Conservation (phyloP, 2,888 invertebrate genomes). For the Meliscaeva auricollis region DNA sequence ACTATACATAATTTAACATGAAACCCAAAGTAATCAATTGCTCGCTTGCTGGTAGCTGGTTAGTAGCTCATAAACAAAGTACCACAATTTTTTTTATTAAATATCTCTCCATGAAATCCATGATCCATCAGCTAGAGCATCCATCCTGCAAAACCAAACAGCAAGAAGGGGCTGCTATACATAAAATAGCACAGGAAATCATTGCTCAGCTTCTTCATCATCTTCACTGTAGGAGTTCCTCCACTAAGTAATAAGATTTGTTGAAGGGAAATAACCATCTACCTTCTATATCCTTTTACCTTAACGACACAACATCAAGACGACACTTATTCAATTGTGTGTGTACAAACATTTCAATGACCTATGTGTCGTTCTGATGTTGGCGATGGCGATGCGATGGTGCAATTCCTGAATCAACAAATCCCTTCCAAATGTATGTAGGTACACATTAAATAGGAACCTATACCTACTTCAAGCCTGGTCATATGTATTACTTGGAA, state of each 20-base stretch:
- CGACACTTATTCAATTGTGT: constrained; percentile 70
- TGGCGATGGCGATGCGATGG: too few relatives aligned
- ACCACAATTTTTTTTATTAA: constrained; percentile 62
- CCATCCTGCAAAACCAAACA: constrained; percentile 54
- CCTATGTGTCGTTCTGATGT: constrained; percentile 65
- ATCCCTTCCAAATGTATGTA: constrained; percentile 41
- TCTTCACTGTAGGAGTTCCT: constrained; percentile 9
- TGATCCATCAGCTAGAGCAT: background rate
- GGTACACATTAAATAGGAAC: background rate
- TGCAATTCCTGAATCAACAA: constrained; percentile 49
- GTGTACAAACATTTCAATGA: constrained; percentile 60
- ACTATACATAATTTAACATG: background rate
- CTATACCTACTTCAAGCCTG: constrained; percentile 23
- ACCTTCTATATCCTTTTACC: constrained; percentile 35
- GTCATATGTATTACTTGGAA: constrained; percentile 68
- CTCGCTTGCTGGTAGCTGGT: background rate
- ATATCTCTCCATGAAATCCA: constrained; percentile 35
- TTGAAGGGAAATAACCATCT: constrained; percentile 42
- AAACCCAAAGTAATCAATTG: constrained; percentile 36
- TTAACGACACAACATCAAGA: constrained; percentile 65
- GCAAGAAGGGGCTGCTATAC: background rate
- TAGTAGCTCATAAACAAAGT: constrained; percentile 27
- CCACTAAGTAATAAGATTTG: constrained; percentile 46
- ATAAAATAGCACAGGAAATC: constrained; percentile 67
- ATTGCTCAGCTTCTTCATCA: constrained; percentile 50